Evolutionary conservation across 35 echinoderm and acorn worm species (phyloP), one percentile per base, ranked within the genome.

Genomic region (Ptychodera flava): DNA sequence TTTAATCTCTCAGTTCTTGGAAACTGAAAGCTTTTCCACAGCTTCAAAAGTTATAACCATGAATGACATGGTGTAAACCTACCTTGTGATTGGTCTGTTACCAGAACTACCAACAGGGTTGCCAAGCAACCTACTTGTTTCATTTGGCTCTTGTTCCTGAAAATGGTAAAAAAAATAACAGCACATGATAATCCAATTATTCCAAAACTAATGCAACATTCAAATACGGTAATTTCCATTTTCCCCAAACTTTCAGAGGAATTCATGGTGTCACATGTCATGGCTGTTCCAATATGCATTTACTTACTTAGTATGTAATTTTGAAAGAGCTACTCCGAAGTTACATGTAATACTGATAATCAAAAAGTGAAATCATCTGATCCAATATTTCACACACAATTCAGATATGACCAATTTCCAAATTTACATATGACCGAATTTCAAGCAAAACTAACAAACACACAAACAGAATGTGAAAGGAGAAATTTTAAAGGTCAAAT

Each of bases 11-110:
- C n/a, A n/a, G n/a, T n/a, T n/a, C n/a, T n/a, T n/a, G n/a, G n/a
- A n/a, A n/a, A n/a, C n/a, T n/a, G n/a, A n/a, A n/a, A n/a, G n/a
- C n/a, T n/a, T n/a, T n/a, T n/a, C n/a, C n/a, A n/a, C n/a, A n/a
- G n/a, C n/a, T n/a, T n/a, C n/a, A n/a, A n/a, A n/a, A n/a, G n/a
- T n/a, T n/a, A n/a, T n/a, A n/a, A n/a, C n/a, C n/a, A n/a, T n/a
- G n/a, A n/a, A n/a, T n/a, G n/a, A n/a, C n/a, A n/a, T n/a, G n/a
- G n/a, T n/a, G n/a, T n/a, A 28, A 29, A 82, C 34, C 16, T 35
- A 83, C 82, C 82, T 83, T 83, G 82, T 83, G 0, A 83, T 83
- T 16, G 82, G 82, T 0, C 82, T 33, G 31, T 83, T 34, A 30
- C 33, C n/a, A 14, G 82, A 36, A 37, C 37, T 83, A 0, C 82